Percentiles rank a stretch among this genome's conserved stretches.
phyloP scores from a whole-genome alignment of 2,888 invertebrate species.

The Tetanocera ferruginea region DNA sequence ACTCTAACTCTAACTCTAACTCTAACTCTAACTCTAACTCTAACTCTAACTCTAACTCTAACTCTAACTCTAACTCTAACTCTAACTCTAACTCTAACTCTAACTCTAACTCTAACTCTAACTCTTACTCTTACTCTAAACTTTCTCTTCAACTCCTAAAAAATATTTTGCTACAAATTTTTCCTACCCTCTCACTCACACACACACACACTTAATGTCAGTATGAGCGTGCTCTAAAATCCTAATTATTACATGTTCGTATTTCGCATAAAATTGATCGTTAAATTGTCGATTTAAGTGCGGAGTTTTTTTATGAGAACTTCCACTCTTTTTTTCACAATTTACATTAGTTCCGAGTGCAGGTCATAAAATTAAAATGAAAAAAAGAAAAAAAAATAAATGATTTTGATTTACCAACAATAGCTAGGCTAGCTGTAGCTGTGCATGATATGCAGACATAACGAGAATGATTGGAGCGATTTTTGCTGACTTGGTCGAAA shows the following conservation, averaged over 20 bases:
- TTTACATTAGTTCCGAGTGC: not conserved
- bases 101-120: not conserved
- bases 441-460: no score
- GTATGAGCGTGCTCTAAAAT: not conserved
- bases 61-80: slow-evolving; percentile 47
- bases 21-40: not conserved
- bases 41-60: not conserved
- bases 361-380: not conserved
- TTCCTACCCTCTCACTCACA: not conserved
- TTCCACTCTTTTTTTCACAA: not conserved
- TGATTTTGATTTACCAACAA: not conserved
- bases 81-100: slow-evolving; percentile 2
- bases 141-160: no score
- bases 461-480: no score
- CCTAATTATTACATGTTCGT: not conserved
- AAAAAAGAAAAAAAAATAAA: not conserved
- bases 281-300: slow-evolving; percentile 2
- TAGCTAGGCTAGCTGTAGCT: no score
- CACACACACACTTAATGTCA: not conserved
- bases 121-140: not conserved
- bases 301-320: not conserved
- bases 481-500: no score
- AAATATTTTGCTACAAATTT: not conserved
- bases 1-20: not conserved
- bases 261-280: not conserved